Evolutionary conservation across 2,888 invertebrate species (phyloP), one percentile per base, ranked within the genome.

Genomic region (Dromius quadrimaculatus): DNA sequence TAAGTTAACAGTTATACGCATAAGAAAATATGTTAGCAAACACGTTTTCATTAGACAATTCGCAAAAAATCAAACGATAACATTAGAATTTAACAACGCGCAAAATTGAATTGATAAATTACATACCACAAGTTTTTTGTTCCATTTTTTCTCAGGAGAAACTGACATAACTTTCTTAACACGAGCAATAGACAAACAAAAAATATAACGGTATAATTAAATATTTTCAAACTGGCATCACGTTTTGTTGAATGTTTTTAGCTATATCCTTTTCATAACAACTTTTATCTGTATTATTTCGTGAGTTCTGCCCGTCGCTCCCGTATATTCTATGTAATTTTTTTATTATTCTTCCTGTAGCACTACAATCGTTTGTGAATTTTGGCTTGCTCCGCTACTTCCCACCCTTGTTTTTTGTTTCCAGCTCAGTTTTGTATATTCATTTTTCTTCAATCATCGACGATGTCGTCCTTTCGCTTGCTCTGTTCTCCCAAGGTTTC

Each of bases 181-280:
- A 59, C 59, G 59, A 36, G 59, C 34, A 59, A 15, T 20, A 59
- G 36, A 36, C 36, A 36, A 32, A 9, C 17, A 57, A 59, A 45
- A 59, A 59, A 59, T 36, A n/a, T 59, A 59, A 59, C 59, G 59
- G 59, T 59, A 59, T 59, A 59, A 59, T 36, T 36, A 59, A 19
- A 36, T 36, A 13, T 36, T 59, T 59, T 34, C 9, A 6, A 9
- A 6, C 9, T 34, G 19, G 15, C 36, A 59, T 36, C 59, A 36
- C 59, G 36, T 19, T 36, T 59, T 59, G 59, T 17, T 59, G 36
- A 59, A 20, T 59, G 59, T 17, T 59, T 59, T 59, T n/a, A n/a
- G n/a, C n/a, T n/a, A n/a, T n/a, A n/a, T n/a, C n/a, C n/a, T n/a
- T n/a, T n/a, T n/a, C n/a, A n/a, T n/a, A n/a, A n/a, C n/a, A n/a